Evolutionary conservation across 2,888 invertebrate genomes (phyloP), one percentile per base, ranked within the genome.

Genomic region (Linnaemya tessellans): DNA sequence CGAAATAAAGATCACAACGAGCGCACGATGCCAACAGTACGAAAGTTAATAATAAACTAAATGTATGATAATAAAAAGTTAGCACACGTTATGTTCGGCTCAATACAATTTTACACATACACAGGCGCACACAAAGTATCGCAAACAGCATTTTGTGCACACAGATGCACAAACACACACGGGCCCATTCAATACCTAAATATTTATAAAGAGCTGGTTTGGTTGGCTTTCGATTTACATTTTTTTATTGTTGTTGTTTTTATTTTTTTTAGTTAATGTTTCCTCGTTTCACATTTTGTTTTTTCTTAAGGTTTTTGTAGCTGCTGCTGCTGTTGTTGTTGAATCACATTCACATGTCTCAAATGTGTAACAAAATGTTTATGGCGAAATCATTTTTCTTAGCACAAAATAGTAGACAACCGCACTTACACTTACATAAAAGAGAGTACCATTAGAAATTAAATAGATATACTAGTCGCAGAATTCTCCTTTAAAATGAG

Each of bases 281-380:
- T 85, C 85, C 85, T 85, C 82, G 85, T 85, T 85, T 85, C 85
- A 85, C 85, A 85, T 81, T 81, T 80, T n/a, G n/a, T n/a, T 78
- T 73, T 80, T 71, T 73, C 41, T 83, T 83, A 84, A 84, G 74
- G 67, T 84, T 74, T 70, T 62, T 49, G n/a, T 25, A 25, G 35
- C 8, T 54, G 20, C 30, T 64, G 38, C 11, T 67, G 62, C 56
- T 79, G 77, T 62, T 80, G 54, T 60, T 80, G 82, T 73, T 77
- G 83, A 74, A 68, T 80, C 70, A 68, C 74, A 84, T 81, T 86
- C 80, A 70, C 78, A 86, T 80, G 84, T 30, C 80, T 77, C 60
- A 80, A 83, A 86, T 80, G 80, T 83, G 83, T 83, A 86, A 77
- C 86, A 80, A 84, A 86, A 83, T 83, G 80, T 86, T 78, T 86